A percentile compares a stretch with the other conserved stretches of the same genome.
Conservation (phyloP, 1,140 invertebrate species). For the Drosophila grimshawi region DNA sequence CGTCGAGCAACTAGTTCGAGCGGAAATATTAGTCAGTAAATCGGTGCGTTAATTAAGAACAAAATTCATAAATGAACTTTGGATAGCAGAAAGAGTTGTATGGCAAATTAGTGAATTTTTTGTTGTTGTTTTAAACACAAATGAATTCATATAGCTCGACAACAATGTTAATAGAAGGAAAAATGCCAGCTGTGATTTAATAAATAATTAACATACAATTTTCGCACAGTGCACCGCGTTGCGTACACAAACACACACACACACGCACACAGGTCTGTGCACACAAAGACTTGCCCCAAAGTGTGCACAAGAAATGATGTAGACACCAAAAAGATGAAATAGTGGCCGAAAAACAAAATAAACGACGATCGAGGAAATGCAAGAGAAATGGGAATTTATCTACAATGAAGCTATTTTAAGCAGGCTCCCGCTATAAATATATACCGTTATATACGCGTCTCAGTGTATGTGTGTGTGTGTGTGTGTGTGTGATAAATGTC, state of each 20-base stretch:
- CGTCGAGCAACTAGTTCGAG: not conserved
- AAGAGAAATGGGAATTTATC: slow-evolving; percentile 80
- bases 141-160: not conserved
- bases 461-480: slow-evolving; percentile 17
- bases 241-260: not conserved
- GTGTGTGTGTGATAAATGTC: slow-evolving; percentile 7
- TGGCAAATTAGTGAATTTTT: not conserved
- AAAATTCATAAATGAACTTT: not conserved
- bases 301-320: slow-evolving; percentile 59
- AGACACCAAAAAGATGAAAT: slow-evolving; percentile 58
- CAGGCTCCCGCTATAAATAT: slow-evolving; percentile 8
- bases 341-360: slow-evolving; percentile 58
- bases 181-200: slow-evolving; percentile 8
- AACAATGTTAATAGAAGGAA: slow-evolving; percentile 13
- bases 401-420: slow-evolving; percentile 68
- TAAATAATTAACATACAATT: slow-evolving; percentile 30
- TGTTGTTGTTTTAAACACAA: not conserved
- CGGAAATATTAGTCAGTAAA: slow-evolving; percentile 12
- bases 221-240: slow-evolving; percentile 53
- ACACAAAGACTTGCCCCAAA: not conserved
- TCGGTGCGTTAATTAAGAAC: slow-evolving; percentile 11
- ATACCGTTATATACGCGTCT: not conserved
- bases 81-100: not conserved
- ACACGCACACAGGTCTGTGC: not conserved
- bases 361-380: slow-evolving; percentile 71